Evolutionary conservation across 2,888 invertebrate genomes (phyloP), one percentile per base, ranked within the genome.

Genomic region (Ischnus inquisitorius): DNA sequence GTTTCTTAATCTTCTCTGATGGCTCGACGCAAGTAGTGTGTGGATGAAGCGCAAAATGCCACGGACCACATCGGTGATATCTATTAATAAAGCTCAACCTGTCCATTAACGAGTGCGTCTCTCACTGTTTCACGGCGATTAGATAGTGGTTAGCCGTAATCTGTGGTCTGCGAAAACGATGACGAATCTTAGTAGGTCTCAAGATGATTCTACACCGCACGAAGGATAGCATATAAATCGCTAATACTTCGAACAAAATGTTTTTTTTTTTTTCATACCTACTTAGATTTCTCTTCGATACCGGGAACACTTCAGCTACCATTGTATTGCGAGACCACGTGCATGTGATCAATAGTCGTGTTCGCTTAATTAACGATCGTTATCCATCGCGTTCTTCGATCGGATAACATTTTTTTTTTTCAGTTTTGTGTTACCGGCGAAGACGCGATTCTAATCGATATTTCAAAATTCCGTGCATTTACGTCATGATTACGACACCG

Each of bases 61-160:
- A 57, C 43, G 34, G 19, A 68, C 62, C 39, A 16, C 34, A 48
- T 62, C 28, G 48, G 48, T 51, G 48, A 69, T 78, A 22, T 16
- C 78, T 78, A 78, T 78, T 69, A 69, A 78, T 78, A 69, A 69
- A 69, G 39, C 62, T 69, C 25, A 48, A 48, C n/a, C 22, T 39
- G 34, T 69, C 48, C 54, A 69, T 60, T 69, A 78, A 78, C 48
- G 62, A 78, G 25, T 19, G 22, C 46, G 62, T 62, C 48, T 78
- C 78, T 69, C n/a, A 10, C 48, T 69, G 69, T 48, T 62, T 41
- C 19, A 39, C 62, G 62, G 39, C 62, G 76, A 76, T 76, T 69
- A 69, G 78, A 78, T 69, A 62, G 60, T 60, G 68, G 43, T 60
- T 78, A 78, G 60, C 48, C 69, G 48, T 78, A 62, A 78, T 69